A percentile compares a stretch with the other conserved stretches of the same genome.
These are phyloP conservation scores for Hydrozoanthus gracilis DNA, from an alignment of 92 coral and sea anemone genomes.

Conservation along the genomic window DNA sequence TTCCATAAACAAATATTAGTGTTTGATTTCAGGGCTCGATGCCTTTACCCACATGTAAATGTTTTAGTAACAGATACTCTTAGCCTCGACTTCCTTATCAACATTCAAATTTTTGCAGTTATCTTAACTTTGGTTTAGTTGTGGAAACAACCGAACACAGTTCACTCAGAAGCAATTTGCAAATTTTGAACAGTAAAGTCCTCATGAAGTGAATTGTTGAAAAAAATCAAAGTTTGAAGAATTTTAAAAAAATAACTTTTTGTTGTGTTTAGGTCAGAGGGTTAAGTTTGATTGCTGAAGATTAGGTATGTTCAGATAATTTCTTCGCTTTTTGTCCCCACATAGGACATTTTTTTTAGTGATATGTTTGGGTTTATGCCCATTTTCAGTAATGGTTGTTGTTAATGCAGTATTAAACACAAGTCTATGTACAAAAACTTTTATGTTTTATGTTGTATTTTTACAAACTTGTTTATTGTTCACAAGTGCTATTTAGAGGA, in stretches of 20 bases:
- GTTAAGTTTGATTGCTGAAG: slow-evolving; percentile 14
- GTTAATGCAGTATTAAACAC: background rate
- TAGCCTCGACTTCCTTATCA: slow-evolving; percentile 23
- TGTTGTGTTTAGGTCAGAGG: slow-evolving; percentile 4
- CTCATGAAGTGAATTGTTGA: slow-evolving; percentile 10
- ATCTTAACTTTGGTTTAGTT: slow-evolving; percentile 19
- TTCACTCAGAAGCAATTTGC: slow-evolving; percentile 19
- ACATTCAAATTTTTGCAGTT: slow-evolving; percentile 7
- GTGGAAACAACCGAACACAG: slow-evolving; percentile 7
- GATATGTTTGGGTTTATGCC: slow-evolving; percentile 17
- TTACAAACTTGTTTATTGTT: slow-evolving; percentile 13
- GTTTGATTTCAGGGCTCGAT: slow-evolving; percentile 5
- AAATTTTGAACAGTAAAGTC: slow-evolving; percentile 6
- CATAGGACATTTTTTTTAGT: slow-evolving; percentile 1
- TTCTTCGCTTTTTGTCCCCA: background rate
- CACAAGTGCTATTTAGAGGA: slow-evolving; percentile 24
- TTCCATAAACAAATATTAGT: background rate
- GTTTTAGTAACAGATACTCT: slow-evolving; percentile 20
- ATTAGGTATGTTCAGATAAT: slow-evolving; percentile 1
- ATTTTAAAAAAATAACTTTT: background rate
- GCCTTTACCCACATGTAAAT: slow-evolving; percentile 7
- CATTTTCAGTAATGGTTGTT: background rate
- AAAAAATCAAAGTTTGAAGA: slow-evolving; percentile 11
- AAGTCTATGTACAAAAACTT: slow-evolving; percentile 9
- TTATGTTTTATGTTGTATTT: slow-evolving; percentile 10